phyloP scores from a whole-genome alignment of 2,113 vertebrate species.

The Chionodraco myersi region DNA sequence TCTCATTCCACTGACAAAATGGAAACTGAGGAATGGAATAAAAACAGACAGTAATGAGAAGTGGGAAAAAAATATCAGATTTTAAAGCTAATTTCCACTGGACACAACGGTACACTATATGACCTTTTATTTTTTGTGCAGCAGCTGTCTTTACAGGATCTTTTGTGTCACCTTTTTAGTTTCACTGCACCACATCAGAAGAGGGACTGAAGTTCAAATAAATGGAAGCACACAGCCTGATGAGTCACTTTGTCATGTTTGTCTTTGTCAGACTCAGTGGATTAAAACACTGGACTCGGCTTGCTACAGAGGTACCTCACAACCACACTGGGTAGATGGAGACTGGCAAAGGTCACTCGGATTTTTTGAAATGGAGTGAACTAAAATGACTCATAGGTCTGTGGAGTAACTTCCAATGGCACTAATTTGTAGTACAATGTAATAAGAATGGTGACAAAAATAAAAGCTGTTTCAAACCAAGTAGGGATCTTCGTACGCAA shows the following conservation, averaged over 20 bases:
- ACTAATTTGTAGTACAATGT: too few relatives aligned
- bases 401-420: not conserved
- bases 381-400: not conserved
- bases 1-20: constrained; percentile 56
- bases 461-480: too few relatives aligned
- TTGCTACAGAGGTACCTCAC: not conserved
- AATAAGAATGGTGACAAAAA: too few relatives aligned
- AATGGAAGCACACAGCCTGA: constrained; percentile 1
- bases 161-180: not conserved
- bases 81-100: constrained; percentile 34
- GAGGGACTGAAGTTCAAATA: not conserved
- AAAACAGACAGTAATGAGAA: constrained; percentile 19
- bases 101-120: constrained; percentile 26
- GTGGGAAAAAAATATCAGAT: not conserved
- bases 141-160: not conserved
- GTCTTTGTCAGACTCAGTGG: not conserved
- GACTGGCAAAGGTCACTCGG: not conserved
- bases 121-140: constrained; percentile 28
- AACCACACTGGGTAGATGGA: not conserved
- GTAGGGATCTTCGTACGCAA: too few relatives aligned
- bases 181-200: constrained; percentile 8
- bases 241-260: not conserved
- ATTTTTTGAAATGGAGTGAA: not conserved
- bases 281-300: not conserved
- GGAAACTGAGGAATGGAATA: constrained; percentile 29